Evolutionary conservation across 2,888 invertebrate genomes (phyloP).

Genomic region (Brenthis ino): DNA sequence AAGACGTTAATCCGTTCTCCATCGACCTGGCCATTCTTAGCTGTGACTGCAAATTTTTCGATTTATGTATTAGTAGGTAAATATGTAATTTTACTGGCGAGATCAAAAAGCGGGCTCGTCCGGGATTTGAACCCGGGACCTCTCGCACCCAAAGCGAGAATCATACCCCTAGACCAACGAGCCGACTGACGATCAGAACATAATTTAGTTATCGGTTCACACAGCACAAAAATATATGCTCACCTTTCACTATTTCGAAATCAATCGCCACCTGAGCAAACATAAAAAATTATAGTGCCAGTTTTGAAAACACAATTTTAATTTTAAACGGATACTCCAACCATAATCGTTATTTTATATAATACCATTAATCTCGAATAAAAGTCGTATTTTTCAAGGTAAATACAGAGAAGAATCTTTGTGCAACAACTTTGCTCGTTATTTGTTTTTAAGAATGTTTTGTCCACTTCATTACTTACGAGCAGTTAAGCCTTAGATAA

Average conservation of each 20-base stretch:
- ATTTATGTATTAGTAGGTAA: neutral
- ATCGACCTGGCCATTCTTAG: neutral
- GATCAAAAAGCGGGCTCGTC: constrained; percentile 56
- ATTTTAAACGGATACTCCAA: neutral
- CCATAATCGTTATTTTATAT: neutral
- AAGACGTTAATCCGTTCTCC: too few relatives aligned
- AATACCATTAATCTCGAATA: too few relatives aligned
- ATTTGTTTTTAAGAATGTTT: too few relatives aligned
- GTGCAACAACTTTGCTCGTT: too few relatives aligned
- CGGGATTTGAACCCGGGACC: constrained; percentile 77
- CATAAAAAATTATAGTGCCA: constrained; percentile 9
- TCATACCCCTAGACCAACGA: constrained; percentile 74
- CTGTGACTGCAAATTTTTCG: neutral
- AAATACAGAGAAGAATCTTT: too few relatives aligned
- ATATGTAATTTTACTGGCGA: neutral
- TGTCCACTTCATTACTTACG: too few relatives aligned
- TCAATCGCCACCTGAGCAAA: neutral
- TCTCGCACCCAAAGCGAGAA: constrained; percentile 74
- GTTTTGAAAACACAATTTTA: neutral
- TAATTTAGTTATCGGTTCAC: neutral
- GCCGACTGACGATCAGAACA: constrained; percentile 42
- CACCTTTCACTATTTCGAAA: neutral
- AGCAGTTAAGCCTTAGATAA: too few relatives aligned
- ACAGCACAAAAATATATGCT: neutral
- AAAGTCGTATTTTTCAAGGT: too few relatives aligned